A percentile compares a stretch with the other conserved stretches of the same genome.
phyloP scores from a whole-genome alignment of 2,113 vertebrate species.

The Herpailurus yagouaroundi region DNA sequence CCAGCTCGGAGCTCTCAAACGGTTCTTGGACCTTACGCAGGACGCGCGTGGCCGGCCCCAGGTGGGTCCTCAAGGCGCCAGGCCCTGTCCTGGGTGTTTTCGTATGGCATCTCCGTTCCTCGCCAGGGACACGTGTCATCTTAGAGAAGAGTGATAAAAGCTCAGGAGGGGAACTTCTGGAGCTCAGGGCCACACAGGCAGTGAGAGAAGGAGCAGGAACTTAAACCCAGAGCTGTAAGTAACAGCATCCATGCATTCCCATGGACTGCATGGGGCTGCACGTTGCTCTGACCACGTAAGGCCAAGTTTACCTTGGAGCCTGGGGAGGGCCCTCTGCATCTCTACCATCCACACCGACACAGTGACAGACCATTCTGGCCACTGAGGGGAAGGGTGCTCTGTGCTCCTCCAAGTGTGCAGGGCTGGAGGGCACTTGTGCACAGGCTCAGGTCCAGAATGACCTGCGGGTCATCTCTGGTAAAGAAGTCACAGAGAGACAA shows the following conservation, averaged over 20 bases:
- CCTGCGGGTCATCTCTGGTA: background rate
- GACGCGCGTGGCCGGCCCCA: background rate
- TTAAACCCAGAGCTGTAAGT: background rate
- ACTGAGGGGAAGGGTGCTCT: background rate
- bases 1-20: background rate
- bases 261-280: accelerated
- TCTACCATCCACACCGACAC: background rate
- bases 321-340: background rate
- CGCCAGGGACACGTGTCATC: background rate
- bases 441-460: background rate
- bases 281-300: too few species aligned
- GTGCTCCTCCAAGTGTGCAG: background rate
- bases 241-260: background rate
- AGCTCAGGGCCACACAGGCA: background rate
- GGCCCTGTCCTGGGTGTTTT: background rate
- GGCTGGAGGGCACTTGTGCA: background rate
- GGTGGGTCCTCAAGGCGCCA: background rate
- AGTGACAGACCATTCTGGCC: background rate
- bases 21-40: background rate
- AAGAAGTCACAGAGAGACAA: background rate
- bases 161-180: background rate
- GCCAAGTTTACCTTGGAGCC: background rate
- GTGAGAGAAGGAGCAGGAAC: background rate
- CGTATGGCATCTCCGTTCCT: background rate
- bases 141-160: background rate